A percentile compares a stretch with the other conserved stretches of the same genome.
Evolutionary conservation across 2,888 invertebrate genomes (phyloP).

Genomic region (Leptogaster cylindrica): DNA sequence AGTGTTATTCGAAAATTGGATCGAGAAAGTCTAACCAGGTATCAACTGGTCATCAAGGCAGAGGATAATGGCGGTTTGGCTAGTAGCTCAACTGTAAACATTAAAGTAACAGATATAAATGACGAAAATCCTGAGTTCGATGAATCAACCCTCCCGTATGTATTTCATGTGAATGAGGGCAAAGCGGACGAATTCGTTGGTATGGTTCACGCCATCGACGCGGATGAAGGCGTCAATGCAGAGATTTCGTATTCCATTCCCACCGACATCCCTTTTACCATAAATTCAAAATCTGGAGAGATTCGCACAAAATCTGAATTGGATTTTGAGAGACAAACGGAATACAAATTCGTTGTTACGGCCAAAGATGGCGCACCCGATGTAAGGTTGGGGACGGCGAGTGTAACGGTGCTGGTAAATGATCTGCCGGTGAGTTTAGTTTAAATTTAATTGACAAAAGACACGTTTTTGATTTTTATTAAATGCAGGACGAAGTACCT

Average conservation of each 20-base stretch:
- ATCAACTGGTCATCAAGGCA: constrained; percentile 84
- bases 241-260: constrained; percentile 81
- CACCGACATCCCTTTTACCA: constrained; percentile 76
- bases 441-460: not conserved
- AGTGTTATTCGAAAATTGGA: constrained; percentile 85
- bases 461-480: not conserved
- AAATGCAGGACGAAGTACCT: constrained; percentile 74
- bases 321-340: constrained; percentile 83
- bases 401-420: constrained; percentile 79
- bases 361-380: constrained; percentile 88
- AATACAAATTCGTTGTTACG: constrained; percentile 79
- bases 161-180: constrained; percentile 82
- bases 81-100: constrained; percentile 83
- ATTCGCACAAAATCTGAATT: constrained; percentile 75
- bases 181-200: constrained; percentile 70
- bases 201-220: constrained; percentile 82
- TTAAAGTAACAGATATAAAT: constrained; percentile 89
- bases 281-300: constrained; percentile 80
- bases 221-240: constrained; percentile 85
- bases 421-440: constrained; percentile 64
- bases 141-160: constrained; percentile 73
- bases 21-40: constrained; percentile 86
- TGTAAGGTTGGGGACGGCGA: constrained; percentile 84
- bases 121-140: constrained; percentile 91
- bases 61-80: constrained; percentile 84